Conservation (phyloP, 2,797 vertebrate genomes). For the Columba guinea region DNA sequence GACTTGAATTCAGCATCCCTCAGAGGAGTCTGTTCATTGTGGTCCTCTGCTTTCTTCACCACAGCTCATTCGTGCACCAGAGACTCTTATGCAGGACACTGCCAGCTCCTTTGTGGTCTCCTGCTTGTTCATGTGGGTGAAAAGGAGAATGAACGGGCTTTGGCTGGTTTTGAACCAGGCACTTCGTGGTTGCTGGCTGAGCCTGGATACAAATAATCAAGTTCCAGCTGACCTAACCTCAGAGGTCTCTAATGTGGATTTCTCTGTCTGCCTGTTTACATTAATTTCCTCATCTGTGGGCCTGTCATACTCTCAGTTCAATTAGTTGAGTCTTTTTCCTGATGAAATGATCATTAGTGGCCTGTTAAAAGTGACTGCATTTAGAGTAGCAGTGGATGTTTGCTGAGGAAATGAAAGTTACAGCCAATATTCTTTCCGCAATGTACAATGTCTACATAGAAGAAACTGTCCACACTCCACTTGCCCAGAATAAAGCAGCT, state of each 20-base stretch:
- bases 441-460: not conserved
- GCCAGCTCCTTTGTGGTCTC: not conserved
- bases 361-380: not conserved
- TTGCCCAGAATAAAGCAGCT: not conserved
- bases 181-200: not conserved
- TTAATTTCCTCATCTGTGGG: not conserved
- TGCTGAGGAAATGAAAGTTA: not conserved
- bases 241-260: not conserved
- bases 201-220: not conserved
- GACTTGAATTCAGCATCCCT: not conserved
- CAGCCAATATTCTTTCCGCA: not conserved
- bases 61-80: not conserved
- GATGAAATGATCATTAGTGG: not conserved
- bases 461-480: not conserved
- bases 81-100: not conserved
- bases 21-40: not conserved
- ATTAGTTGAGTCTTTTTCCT: not conserved
- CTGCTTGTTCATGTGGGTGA: not conserved
- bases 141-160: not conserved
- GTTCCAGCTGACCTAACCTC: not conserved
- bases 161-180: not conserved
- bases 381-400: not conserved
- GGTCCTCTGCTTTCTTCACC: not conserved
- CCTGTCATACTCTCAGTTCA: not conserved
- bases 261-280: not conserved